Percentiles rank a stretch among this genome's conserved stretches.
phyloP scores from a whole-genome alignment of 2,113 vertebrate genomes.

The Lutjanus erythropterus region DNA sequence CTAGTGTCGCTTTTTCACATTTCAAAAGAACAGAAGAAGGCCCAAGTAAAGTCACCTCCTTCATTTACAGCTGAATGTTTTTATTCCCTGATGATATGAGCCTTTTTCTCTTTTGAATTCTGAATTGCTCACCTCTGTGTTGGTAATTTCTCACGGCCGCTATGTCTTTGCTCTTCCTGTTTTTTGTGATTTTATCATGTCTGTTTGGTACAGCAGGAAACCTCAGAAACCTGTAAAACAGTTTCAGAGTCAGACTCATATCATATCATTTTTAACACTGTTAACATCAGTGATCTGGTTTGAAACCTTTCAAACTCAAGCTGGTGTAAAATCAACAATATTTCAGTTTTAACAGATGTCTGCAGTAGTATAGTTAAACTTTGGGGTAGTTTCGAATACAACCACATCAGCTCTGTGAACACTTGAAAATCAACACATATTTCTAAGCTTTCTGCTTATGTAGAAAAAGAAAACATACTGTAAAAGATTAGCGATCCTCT shows the following conservation, averaged over 20 bases:
- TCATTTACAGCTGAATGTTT: background rate
- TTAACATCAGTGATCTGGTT: background rate
- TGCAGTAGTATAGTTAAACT: background rate
- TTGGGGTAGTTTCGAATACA: background rate
- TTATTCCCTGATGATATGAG: background rate
- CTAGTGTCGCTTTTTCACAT: background rate
- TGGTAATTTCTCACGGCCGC: background rate
- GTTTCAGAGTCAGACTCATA: background rate
- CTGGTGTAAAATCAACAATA: background rate
- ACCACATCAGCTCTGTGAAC: background rate
- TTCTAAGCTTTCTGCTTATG: background rate
- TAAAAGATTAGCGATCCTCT: background rate
- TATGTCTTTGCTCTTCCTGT: constrained; percentile 26
- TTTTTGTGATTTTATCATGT: constrained; percentile 10
- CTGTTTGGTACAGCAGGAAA: constrained; percentile 35
- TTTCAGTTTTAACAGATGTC: background rate
- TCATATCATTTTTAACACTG: background rate
- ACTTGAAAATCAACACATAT: background rate
- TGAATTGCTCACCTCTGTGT: background rate
- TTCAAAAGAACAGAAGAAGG: background rate
- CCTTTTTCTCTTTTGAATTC: background rate
- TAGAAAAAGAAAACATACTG: background rate
- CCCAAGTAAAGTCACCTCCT: background rate
- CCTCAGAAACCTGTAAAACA: constrained; percentile 14
- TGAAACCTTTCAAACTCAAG: background rate